phyloP scores from a whole-genome alignment of 2,797 vertebrate genomes.

The Neopelma chrysocephalum region DNA sequence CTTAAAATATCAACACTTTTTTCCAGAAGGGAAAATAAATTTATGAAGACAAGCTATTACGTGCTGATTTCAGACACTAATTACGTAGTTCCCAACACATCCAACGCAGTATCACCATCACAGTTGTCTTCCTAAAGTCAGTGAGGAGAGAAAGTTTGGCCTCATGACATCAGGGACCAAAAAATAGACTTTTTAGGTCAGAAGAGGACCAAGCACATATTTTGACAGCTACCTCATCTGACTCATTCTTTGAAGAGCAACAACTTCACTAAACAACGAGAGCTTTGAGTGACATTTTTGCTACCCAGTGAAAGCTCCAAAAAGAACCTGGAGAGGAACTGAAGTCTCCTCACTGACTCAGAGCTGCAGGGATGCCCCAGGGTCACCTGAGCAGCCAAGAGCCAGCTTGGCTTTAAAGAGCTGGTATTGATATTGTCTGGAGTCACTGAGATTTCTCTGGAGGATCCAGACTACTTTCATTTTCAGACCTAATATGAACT shows the following conservation, averaged over 20 bases:
- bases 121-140: background rate
- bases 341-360: background rate
- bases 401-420: background rate
- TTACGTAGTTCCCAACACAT: background rate
- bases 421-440: background rate
- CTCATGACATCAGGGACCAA: background rate
- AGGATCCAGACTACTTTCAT: background rate
- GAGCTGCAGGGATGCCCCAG: background rate
- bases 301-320: background rate
- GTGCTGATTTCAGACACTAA: background rate
- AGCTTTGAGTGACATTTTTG: background rate
- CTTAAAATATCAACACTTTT: slow-evolving; percentile 35
- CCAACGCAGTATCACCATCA: background rate
- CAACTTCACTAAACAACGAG: background rate
- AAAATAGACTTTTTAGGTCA: slow-evolving; percentile 7
- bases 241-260: background rate
- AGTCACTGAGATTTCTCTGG: background rate
- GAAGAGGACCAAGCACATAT: background rate
- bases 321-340: background rate
- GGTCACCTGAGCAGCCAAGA: background rate
- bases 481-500: background rate
- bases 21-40: slow-evolving; percentile 40
- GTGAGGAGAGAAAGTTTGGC: background rate
- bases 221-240: slow-evolving; percentile 13
- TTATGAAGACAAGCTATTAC: slow-evolving; percentile 5